Conservation (phyloP, 2,113 vertebrate genomes). For the Hyaena hyaena region DNA sequence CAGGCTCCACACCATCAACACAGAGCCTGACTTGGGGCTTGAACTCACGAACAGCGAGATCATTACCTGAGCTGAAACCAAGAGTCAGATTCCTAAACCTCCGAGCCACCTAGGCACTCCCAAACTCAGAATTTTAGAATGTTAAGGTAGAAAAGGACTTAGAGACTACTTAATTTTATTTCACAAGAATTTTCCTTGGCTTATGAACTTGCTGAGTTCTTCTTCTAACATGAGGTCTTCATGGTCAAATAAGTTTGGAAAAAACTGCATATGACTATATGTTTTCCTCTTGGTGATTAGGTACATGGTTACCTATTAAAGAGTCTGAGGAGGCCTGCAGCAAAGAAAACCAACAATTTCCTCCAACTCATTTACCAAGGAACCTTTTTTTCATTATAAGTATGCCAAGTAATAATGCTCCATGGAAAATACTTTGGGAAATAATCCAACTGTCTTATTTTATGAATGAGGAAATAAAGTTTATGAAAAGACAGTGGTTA, state of each 20-base stretch:
- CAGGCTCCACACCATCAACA: too few species aligned
- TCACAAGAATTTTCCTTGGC: background rate
- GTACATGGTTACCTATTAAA: background rate
- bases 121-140: background rate
- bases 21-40: too few species aligned
- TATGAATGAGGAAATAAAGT: conserved; percentile 62
- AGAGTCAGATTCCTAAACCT: too few species aligned
- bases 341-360: conserved; percentile 22
- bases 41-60: too few species aligned
- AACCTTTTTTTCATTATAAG: conserved; percentile 42
- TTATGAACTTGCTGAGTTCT: background rate
- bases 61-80: too few species aligned
- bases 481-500: conserved; percentile 32
- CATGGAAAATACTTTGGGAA: conserved; percentile 63
- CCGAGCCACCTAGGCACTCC: too few species aligned
- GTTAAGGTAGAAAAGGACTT: background rate
- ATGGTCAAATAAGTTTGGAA: conserved; percentile 10
- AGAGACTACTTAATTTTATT: conserved; percentile 11
- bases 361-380: conserved; percentile 50
- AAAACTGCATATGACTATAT: background rate
- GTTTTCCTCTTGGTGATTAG: background rate
- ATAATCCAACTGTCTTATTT: conserved; percentile 20
- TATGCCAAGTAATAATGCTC: conserved; percentile 51
- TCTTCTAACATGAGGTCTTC: conserved; percentile 33
- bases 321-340: background rate